Evolutionary conservation across 1,140 invertebrate genomes (phyloP).

Genomic region (Drosophila nigromelanica): DNA sequence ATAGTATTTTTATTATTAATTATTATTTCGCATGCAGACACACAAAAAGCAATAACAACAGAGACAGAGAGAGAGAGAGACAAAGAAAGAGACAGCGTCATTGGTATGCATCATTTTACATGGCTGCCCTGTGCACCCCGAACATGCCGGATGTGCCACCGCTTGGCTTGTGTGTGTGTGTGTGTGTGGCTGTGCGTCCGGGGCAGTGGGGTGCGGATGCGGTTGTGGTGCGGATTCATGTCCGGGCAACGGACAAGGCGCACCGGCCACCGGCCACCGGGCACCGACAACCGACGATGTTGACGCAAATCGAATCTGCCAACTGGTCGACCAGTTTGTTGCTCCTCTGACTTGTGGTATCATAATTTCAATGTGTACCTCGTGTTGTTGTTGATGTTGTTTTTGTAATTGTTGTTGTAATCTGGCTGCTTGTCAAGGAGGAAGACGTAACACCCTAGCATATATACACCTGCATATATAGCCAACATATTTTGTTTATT

Average conservation of each 20-base stretch:
- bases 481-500: conserved; percentile 21
- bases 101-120: conserved; percentile 67
- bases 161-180: not conserved
- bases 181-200: not conserved
- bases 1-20: conserved; percentile 75
- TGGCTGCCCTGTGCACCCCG: conserved; percentile 29
- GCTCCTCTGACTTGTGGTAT: conserved; percentile 47
- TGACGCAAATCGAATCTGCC: conserved; percentile 77
- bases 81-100: not conserved
- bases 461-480: not conserved
- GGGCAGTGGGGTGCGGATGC: not conserved
- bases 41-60: not conserved
- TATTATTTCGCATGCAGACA: conserved; percentile 70
- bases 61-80: conserved; percentile 23
- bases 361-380: conserved; percentile 63
- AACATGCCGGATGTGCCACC: not conserved
- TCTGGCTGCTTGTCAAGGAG: conserved; percentile 37
- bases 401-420: conserved; percentile 26
- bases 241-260: conserved; percentile 55
- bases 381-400: conserved; percentile 23
- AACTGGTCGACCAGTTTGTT: conserved; percentile 57
- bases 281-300: conserved; percentile 28
- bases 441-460: not conserved
- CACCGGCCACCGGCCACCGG: conserved; percentile 28
- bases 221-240: conserved; percentile 33